Base-by-base conservation (phyloP, 2,888 invertebrate species). In the Patella caerulea region DNA sequence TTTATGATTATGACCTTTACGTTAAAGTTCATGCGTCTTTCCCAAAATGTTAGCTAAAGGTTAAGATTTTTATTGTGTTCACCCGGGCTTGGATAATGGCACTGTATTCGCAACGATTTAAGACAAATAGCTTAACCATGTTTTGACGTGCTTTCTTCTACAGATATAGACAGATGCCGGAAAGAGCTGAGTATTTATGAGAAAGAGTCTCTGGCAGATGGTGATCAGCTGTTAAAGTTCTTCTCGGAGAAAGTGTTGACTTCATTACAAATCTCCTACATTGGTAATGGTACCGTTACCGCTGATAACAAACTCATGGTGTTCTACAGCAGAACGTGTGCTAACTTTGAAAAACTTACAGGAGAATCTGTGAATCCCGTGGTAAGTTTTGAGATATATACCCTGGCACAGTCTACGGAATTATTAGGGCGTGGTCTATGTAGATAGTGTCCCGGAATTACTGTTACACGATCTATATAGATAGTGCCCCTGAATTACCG, bases 311-410 rank as follows among this genome's bases (percentile, higher is more conserved):
- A 65, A 24, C 24, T 65, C 19, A 15, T 65, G 65, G 65, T 65
- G 24, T 65, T 65, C 65, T 65, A 65, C 19, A 65, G 65, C 24
- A 65, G 65, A 65, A 24, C 65, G 19, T 65, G 65, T 65, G 19
- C 65, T 19, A 65, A 65, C 9, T 65, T 65, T 65, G 65, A 65
- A 65, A 65, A 65, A 19, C 24, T 65, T 11, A 65, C 65, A 3
- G 65, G 65, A 24, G 19, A 24, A 12, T 65, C 19, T 65, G 65
- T 65, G 12, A 65, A 65, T 14, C 19, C 24, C 12, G 19, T 65
- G 65, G 65, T 65, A 65, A 65, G 65, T 24, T 4, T 5, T 9
- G 9, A 45, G 9, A 9, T 9, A 45, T 45, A 45, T 45, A 45
- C 45, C 9, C 9, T 9, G 45, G 45, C 7, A 45, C 45, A 45